Base-by-base conservation (phyloP, 1,140 invertebrate genomes). In the Cyphomyrmex costatus region DNA sequence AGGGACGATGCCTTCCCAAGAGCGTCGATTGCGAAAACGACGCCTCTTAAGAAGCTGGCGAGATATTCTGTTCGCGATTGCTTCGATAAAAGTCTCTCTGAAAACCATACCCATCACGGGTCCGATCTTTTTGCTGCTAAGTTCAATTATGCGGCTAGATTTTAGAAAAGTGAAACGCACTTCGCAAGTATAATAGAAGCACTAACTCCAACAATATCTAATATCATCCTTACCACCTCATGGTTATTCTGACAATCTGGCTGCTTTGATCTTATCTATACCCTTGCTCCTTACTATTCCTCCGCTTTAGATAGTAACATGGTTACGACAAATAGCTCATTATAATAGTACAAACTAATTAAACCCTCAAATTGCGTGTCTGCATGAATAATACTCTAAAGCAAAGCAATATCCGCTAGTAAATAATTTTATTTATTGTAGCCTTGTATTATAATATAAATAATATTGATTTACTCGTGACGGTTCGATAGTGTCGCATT, bases 11-110 rank as follows among this genome's bases (percentile, higher is more conserved):
- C 71, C 51, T 27, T 68, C 3, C 2, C 0, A 68, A 49, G 65
- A 68, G 65, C 36, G 36, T 49, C 78, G 65, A 76, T 83, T 21
- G 71, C 63, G 63, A 46, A 46, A 87, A 85, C 80, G 80, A 36
- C 49, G 27, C 56, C 42, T 56, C 68, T 77, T 76, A 86, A 73
- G 63, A 80, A 70, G 27, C 79, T 58, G 19, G 21, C 71, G 14
- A 78, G 82, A 82, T 71, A 86, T 88, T 85, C 51, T 6, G 33
- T 42, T 61, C 5, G 14, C 83, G 83, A 89, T 88, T 89, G 74
- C 56, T 51, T 10, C 19, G 42, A 76, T 60, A 58, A 88, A 71
- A 65, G 27, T 46, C 12, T 21, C 30, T 12, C 1, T 24, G n/a
- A 10, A 46, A 85, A 46, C 16, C n/a, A 61, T 61, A 33, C 27